These are phyloP conservation scores for Drosophila pseudotalamancana DNA, from an alignment of 2,888 invertebrate species.

Conservation along the genomic window DNA sequence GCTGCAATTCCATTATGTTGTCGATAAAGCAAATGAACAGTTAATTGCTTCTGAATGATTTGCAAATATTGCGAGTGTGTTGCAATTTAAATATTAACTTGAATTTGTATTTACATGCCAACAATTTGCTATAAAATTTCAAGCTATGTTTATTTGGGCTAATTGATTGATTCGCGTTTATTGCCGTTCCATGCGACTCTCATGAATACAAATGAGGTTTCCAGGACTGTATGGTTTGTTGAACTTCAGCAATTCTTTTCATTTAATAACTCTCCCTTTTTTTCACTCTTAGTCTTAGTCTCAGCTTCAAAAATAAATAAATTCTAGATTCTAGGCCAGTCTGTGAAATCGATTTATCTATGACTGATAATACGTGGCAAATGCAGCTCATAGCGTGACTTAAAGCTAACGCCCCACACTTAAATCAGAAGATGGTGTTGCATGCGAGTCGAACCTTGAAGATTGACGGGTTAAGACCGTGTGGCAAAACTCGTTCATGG, in stretches of 20 bases:
- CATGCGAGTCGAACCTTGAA: conserved; percentile 26
- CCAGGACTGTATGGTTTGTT: background rate
- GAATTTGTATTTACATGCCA: background rate
- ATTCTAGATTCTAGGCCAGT: background rate
- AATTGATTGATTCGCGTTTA: no score
- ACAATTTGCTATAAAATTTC: no score
- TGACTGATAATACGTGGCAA: conserved; percentile 4
- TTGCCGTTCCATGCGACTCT: background rate
- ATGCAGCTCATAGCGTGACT: background rate
- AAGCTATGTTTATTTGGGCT: no score
- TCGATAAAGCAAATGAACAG: background rate
- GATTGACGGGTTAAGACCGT: conserved; percentile 14
- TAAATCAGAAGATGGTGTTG: conserved; percentile 21
- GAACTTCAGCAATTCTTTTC: no score
- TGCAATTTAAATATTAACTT: background rate
- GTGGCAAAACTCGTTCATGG: conserved; percentile 22
- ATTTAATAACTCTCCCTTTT: no score
- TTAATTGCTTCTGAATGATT: background rate
- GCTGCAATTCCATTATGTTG: background rate
- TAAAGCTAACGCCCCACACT: conserved; percentile 1
- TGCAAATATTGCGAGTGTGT: background rate
- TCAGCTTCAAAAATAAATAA: background rate
- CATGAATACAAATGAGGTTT: background rate
- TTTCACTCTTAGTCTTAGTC: no score
- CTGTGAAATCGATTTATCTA: conserved; percentile 14